Evolutionary conservation across 2,888 invertebrate genomes (phyloP), one percentile per base, ranked within the genome.

Genomic region (Melieria omissa): DNA sequence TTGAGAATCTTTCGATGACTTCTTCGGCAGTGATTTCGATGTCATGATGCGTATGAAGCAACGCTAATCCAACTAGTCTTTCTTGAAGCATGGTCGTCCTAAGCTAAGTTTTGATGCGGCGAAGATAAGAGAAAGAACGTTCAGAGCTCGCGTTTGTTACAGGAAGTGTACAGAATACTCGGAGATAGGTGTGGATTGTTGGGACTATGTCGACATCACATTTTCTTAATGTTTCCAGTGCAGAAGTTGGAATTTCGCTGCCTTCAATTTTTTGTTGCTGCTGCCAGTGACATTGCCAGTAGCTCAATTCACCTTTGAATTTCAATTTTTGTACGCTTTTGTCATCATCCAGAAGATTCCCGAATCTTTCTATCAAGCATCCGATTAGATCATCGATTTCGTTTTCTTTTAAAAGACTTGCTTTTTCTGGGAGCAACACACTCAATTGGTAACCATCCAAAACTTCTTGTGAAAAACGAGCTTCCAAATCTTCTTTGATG

Each of bases 391-490:
- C 42, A 58, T 58, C 41, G 12, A 41, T 52, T 52, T 52, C 52
- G 14, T 52, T 52, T 52, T 12, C 8, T 14, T 52, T 52, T 5
- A 52, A 14, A 7, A 4, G 5, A 62, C 46, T 16, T 7, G 16
- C 62, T 62, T 62, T 62, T 14, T 14, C 8, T 4, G 62, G 46
- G 16, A 62, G 62, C 62, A 45, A 12, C 62, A 45, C n/a, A 45
- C 46, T 14, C 14, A 62, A 62, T 45, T 62, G 62, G 14, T n/a
- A 62, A 45, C 14, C 47, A 47, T 47, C 29, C 47, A 47, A 29
- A 47, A 63, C 47, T 47, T 47, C 16, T 47, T 47, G 8, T 47
- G 62, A 45, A 46, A 62, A 62, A 45, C 62, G 62, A 16, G 63
- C 12, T 12, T 60, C 45, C 10, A 60, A 45, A 16, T 47, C 47